Evolutionary conservation across 2,113 vertebrate species (phyloP).

Genomic region (Albula goreensis): DNA sequence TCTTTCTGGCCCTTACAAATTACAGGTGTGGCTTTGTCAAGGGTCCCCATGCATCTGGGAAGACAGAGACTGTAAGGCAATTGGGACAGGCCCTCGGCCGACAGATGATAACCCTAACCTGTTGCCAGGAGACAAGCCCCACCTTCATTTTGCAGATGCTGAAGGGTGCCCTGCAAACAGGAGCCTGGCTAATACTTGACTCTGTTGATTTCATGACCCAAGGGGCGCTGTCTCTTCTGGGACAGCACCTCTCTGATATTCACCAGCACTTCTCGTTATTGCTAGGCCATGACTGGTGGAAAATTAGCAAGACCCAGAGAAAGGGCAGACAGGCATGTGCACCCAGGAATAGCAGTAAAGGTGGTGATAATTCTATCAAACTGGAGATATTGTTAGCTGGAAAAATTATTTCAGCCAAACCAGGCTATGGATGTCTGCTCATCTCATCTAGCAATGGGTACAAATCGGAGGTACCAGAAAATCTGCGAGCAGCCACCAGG

Average conservation of each 20-base stretch:
- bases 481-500: conserved; percentile 66
- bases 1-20: conserved; percentile 74
- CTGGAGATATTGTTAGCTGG: conserved; percentile 60
- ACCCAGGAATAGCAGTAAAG: not conserved
- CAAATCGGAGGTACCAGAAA: conserved; percentile 60
- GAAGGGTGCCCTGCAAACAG: conserved; percentile 73
- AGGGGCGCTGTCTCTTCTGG: conserved; percentile 65
- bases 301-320: not conserved
- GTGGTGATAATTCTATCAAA: conserved; percentile 22
- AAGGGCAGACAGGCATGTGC: not conserved
- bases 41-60: conserved; percentile 70
- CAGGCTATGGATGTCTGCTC: conserved; percentile 73
- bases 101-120: conserved; percentile 70
- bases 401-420: conserved; percentile 53
- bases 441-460: conserved; percentile 48
- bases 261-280: conserved; percentile 57
- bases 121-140: conserved; percentile 52
- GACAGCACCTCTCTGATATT: conserved; percentile 70
- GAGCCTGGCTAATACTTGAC: conserved; percentile 77
- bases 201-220: conserved; percentile 62
- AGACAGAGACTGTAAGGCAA: conserved; percentile 57
- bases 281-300: conserved; percentile 24
- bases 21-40: conserved; percentile 72
- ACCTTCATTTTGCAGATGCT: conserved; percentile 67
- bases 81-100: conserved; percentile 73